Conservation (phyloP, 2,888 invertebrate genomes). For the Callyntrura sp. region DNA sequence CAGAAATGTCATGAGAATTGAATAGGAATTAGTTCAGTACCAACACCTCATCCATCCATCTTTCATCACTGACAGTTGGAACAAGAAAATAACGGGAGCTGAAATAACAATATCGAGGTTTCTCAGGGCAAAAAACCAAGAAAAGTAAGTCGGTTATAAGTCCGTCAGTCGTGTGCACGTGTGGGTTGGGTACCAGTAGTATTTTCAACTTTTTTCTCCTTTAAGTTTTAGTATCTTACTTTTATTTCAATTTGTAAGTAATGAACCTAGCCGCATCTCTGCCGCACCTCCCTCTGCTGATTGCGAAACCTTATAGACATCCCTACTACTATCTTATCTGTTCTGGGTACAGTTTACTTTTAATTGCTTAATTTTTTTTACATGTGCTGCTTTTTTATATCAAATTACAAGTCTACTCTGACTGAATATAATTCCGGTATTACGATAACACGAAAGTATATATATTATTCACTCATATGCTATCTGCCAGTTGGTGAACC, state of each 20-base stretch:
- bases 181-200: constrained; percentile 56
- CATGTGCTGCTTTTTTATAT: no score
- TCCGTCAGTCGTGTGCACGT: constrained; percentile 61
- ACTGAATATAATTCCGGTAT: no score
- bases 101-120: constrained; percentile 6
- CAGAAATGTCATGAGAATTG: no score
- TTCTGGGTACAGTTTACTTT: background rate
- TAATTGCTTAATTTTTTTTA: background rate
- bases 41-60: no score
- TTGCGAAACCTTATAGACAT: background rate
- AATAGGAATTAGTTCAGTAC: no score
- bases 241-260: background rate
- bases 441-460: no score
- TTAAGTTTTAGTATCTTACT: background rate
- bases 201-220: background rate
- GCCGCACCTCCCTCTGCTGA: constrained; percentile 10
- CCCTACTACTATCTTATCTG: background rate
- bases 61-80: background rate
- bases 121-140: constrained; percentile 19
- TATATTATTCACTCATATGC: no score
- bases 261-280: constrained; percentile 32
- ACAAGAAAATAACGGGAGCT: background rate
- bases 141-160: constrained; percentile 58
- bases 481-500: no score
- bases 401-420: no score